Evolutionary conservation across 2,113 vertebrate genomes (phyloP).

Genomic region (Hippocampus zosterae): DNA sequence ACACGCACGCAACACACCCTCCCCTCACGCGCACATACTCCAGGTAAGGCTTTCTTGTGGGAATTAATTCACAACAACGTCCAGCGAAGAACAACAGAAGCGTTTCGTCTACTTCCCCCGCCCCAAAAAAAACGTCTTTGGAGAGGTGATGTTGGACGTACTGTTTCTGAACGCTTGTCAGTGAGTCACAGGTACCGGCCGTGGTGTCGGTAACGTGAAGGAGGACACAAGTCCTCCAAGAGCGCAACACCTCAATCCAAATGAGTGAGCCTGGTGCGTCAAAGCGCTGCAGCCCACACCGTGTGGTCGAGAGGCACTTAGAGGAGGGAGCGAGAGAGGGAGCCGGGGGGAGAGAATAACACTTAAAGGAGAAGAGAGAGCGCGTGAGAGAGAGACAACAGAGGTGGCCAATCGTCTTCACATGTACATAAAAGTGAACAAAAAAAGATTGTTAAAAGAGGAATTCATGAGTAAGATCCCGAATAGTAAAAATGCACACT

Average conservation of each 20-base stretch:
- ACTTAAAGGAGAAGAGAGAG: constrained; percentile 5
- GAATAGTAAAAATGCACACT: too few relatives aligned
- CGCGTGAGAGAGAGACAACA: background rate
- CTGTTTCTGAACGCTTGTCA: constrained; percentile 46
- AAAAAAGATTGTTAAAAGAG: background rate
- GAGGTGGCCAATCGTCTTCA: too few relatives aligned
- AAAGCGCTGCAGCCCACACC: constrained; percentile 59
- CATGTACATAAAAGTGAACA: background rate
- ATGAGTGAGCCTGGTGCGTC: constrained; percentile 58
- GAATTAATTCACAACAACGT: constrained; percentile 68
- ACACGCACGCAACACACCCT: background rate
- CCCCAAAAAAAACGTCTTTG: constrained; percentile 29
- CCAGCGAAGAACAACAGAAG: constrained; percentile 31
- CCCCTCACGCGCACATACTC: constrained; percentile 24
- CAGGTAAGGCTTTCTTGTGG: constrained; percentile 58
- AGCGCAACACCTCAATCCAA: constrained; percentile 63
- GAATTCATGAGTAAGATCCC: too few relatives aligned
- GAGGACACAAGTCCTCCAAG: constrained; percentile 37
- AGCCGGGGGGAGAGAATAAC: background rate
- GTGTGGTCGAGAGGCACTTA: constrained; percentile 28
- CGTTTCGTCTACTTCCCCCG: constrained; percentile 17
- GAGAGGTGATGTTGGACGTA: constrained; percentile 38
- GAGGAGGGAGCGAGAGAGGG: background rate
- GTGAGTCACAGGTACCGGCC: constrained; percentile 15
- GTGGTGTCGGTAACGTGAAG: constrained; percentile 16